These are phyloP conservation scores for Actinia equina DNA, from an alignment of 64 coral and sea anemone genomes.

Conservation along the genomic window DNA sequence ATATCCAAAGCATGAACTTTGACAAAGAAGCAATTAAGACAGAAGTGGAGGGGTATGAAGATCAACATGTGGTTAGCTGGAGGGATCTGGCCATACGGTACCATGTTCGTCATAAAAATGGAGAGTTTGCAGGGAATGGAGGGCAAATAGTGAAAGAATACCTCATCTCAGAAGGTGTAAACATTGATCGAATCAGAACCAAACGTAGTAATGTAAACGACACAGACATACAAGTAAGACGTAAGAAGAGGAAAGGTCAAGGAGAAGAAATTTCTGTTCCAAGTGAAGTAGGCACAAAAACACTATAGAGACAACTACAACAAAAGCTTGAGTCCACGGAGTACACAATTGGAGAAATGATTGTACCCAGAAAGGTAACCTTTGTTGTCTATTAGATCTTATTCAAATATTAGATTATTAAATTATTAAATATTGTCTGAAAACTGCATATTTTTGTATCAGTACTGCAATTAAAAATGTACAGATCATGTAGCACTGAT, in stretches of 20 bases:
- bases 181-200: conserved; percentile 38
- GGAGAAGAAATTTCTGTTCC: conserved; percentile 48
- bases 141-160: conserved; percentile 62
- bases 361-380: conserved; percentile 41
- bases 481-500: too few species aligned
- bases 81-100: conserved; percentile 33
- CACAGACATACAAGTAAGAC: conserved; percentile 27
- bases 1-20: conserved; percentile 13
- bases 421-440: too few species aligned
- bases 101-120: conserved; percentile 37
- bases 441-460: too few species aligned
- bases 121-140: conserved; percentile 53
- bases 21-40: conserved; percentile 45
- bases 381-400: too few species aligned
- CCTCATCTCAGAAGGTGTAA: conserved; percentile 25
- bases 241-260: conserved; percentile 45
- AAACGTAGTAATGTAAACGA: conserved; percentile 9
- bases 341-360: conserved; percentile 45
- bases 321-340: conserved; percentile 36
- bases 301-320: neutral
- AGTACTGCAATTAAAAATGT: too few species aligned
- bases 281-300: conserved; percentile 28
- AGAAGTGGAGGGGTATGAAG: conserved; percentile 42
- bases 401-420: too few species aligned
- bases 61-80: conserved; percentile 37